These are phyloP conservation scores for Latrodectus hesperus DNA, from an alignment of 2,888 invertebrate genomes.

Conservation along the genomic window DNA sequence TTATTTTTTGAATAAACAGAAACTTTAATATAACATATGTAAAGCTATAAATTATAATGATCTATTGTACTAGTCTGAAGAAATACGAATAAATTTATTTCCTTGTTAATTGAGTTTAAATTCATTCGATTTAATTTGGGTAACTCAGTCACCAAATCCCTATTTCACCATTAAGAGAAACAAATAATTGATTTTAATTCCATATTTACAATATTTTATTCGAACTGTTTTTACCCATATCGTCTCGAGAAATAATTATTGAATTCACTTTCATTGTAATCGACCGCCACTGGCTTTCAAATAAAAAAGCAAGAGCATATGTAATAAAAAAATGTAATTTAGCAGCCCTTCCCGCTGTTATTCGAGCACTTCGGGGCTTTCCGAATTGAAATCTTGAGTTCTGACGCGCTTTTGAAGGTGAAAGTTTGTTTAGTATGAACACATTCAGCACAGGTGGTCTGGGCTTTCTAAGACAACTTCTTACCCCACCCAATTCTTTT, in stretches of 20 bases:
- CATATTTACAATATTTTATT: too few relatives aligned
- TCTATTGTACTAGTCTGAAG: too few relatives aligned
- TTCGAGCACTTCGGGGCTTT: slow-evolving; percentile 19
- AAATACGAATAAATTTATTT: too few relatives aligned
- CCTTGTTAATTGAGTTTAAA: too few relatives aligned
- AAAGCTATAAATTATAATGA: too few relatives aligned
- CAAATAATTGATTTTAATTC: too few relatives aligned
- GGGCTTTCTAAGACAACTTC: slow-evolving; percentile 1
- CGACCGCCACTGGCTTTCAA: slow-evolving; percentile 5
- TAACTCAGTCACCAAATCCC: too few relatives aligned
- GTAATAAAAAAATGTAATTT: slow-evolving; percentile 27
- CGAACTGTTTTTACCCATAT: slow-evolving; percentile 13
- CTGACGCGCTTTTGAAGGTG: slow-evolving; percentile 36
- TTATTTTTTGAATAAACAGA: too few relatives aligned
- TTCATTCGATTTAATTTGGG: too few relatives aligned
- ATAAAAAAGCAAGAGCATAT: slow-evolving; percentile 16
- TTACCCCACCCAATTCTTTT: slow-evolving; percentile 52
- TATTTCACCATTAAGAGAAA: too few relatives aligned
- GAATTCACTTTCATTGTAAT: slow-evolving; percentile 28
- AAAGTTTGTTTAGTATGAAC: slow-evolving; percentile 24
- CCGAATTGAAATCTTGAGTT: slow-evolving; percentile 3
- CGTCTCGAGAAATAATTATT: slow-evolving; percentile 45
- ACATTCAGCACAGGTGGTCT: slow-evolving; percentile 36
- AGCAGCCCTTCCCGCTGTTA: slow-evolving; percentile 36
- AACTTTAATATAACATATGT: too few relatives aligned